These are phyloP conservation scores for Dipodomys merriami DNA, from an alignment of 2,113 vertebrate genomes.

Conservation along the genomic window DNA sequence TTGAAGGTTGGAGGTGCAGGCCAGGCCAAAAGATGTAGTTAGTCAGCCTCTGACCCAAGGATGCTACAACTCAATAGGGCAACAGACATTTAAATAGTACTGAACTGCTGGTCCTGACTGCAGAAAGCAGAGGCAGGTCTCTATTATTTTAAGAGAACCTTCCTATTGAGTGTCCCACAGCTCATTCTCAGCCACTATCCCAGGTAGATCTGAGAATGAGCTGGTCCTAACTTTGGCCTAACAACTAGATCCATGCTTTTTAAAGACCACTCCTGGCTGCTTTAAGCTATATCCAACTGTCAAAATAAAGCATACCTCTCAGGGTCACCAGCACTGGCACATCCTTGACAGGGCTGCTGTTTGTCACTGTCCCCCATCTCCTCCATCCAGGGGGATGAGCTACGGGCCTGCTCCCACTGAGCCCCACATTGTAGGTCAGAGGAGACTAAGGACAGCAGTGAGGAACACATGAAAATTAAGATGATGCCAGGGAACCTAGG, in stretches of 20 bases:
- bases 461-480: background rate
- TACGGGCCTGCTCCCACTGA: background rate
- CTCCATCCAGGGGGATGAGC: background rate
- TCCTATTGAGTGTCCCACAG: background rate
- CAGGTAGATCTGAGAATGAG: background rate
- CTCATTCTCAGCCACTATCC: background rate
- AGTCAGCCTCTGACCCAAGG: background rate
- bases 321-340: background rate
- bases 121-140: background rate
- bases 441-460: background rate
- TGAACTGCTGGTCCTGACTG: background rate
- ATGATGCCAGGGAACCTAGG: background rate
- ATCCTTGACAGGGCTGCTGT: background rate
- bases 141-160: background rate
- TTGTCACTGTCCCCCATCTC: background rate
- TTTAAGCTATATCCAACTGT: background rate
- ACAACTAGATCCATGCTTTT: background rate
- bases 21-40: background rate
- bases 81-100: background rate
- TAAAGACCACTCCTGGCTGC: background rate
- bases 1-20: background rate
- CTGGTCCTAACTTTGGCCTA: background rate
- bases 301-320: background rate
- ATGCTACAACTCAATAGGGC: background rate
- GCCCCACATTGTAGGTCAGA: background rate